Evolutionary conservation across 2,113 vertebrate genomes (phyloP), one percentile per base, ranked within the genome.

Genomic region (Eulacestoma nigropectus): DNA sequence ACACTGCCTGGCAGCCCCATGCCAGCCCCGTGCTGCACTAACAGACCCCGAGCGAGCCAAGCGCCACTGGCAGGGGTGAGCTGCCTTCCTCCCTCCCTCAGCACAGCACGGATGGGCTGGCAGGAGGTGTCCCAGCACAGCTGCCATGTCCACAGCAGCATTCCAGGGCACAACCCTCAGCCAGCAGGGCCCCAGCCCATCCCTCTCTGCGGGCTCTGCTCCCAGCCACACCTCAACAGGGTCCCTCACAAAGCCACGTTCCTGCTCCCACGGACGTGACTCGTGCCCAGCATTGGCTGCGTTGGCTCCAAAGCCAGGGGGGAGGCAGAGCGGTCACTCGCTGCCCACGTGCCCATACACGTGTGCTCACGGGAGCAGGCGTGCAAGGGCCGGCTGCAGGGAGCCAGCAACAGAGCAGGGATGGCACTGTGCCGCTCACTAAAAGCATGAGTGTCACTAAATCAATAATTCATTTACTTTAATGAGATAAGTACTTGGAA

Each of bases 381-480:
- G 46, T 70, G 97, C 62, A 2, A 33, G 96, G 80, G 72, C 86
- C 1, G 96, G 98, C 98, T 97, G 95, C 12, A 1, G 56, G 44
- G 87, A 89, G 62, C 25, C 63, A 30, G 78, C 70, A 8, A 9
- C 7, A 4, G 70, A 97, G 98, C 90, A 94, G 97, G 98, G 98
- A 98, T 98, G 98, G 98, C 98, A 97, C 97, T 59, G 94, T 63
- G 98, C 98, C 98, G 98, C 98, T 98, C 98, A 98, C 98, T 99
- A 98, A 99, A 99, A 99, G 98, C 99, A 98, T 96, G 98, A 98
- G 98, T 99, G 98, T 99, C 98, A 97, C 98, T 98, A 98, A 99
- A 99, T 99, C 99, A 99, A 99, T 99, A 99, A 99, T 99, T 99
- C 98, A 99, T 99, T 99, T 99, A 99, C 99, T 99, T 99, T 99